A percentile compares a stretch with the other conserved stretches of the same genome.
phyloP scores from a whole-genome alignment of 2,113 vertebrate species.

The Galeopterus variegatus region DNA sequence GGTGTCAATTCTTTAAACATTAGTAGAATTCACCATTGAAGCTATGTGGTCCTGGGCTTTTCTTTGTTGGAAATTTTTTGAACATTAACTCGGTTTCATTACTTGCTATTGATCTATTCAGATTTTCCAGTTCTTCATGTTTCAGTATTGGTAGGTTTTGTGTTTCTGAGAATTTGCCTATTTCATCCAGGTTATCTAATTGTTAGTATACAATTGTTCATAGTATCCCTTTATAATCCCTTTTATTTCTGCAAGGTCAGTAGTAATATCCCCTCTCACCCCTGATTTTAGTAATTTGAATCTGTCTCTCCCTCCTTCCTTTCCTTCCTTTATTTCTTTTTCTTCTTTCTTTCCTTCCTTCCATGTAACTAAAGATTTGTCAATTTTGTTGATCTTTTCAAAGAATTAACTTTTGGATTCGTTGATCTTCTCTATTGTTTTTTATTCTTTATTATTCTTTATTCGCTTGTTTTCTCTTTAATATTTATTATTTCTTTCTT shows the following conservation, averaged over 20 bases:
- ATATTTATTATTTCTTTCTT: background rate
- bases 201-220: background rate
- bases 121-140: slow-evolving; percentile 10
- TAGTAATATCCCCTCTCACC: background rate
- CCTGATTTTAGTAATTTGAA: background rate
- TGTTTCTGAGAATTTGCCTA: background rate
- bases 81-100: slow-evolving; percentile 5
- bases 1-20: background rate
- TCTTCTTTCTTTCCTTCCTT: background rate
- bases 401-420: too few species aligned
- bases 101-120: background rate
- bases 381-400: background rate
- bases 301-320: background rate
- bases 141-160: background rate
- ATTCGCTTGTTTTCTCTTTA: background rate
- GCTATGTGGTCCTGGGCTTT: background rate
- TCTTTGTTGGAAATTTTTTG: background rate
- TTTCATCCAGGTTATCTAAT: background rate
- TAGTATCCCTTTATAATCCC: background rate
- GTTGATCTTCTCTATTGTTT: too few species aligned
- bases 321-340: background rate
- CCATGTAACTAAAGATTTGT: background rate
- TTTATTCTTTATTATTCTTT: background rate
- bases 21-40: background rate
- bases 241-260: background rate